Evolutionary conservation across 2,113 vertebrate genomes (phyloP), one percentile per base, ranked within the genome.

Genomic region (Pteronura brasiliensis): DNA sequence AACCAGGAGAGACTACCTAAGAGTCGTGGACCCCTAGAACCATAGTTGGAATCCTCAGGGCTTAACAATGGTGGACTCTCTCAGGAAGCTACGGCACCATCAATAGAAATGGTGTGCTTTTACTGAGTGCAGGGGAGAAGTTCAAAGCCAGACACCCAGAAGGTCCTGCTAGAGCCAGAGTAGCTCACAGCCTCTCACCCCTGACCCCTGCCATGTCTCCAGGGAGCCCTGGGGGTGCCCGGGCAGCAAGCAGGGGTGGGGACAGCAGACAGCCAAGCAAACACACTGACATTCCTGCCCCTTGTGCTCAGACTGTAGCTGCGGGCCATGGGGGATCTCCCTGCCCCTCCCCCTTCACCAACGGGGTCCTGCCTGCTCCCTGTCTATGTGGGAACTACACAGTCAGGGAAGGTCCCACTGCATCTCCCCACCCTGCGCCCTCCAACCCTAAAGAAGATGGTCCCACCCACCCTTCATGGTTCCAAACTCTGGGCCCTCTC

Each of bases 361-460:
- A 6, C 0, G 1, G 44, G 27, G 21, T 81, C 65, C 52, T 42
- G n/a, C 82, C 49, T 44, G 49, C 42, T 39, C 17, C 4, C 21
- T 44, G 36, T 13, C n/a, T 1, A 9, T 34, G 13, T 23, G 25
- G 11, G 31, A 76, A 25, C 27, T 36, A 11, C 18, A 11, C 15
- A 4, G 21, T 59, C 34, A 0, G 1, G 52, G 39, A 55, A 39
- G 57, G 42, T 34, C 12, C 25, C 21, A 34, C 31, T 31, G 2
- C 15, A 63, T 36, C 80, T n/a, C n/a, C 11, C 36, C 39, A 49
- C 20, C 42, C 27, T 4, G 13, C 25, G 12, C 36, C 59, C 13
- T 44, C 86, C 27, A 3, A 4, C 42, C 49, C 42, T 69, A 17
- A 7, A 36, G 67, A 25, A 49, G 39, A 49, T 47, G 23, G 21